phyloP scores from a whole-genome alignment of 2,113 vertebrate genomes.

The mouse (Mus musculus) region DNA sequence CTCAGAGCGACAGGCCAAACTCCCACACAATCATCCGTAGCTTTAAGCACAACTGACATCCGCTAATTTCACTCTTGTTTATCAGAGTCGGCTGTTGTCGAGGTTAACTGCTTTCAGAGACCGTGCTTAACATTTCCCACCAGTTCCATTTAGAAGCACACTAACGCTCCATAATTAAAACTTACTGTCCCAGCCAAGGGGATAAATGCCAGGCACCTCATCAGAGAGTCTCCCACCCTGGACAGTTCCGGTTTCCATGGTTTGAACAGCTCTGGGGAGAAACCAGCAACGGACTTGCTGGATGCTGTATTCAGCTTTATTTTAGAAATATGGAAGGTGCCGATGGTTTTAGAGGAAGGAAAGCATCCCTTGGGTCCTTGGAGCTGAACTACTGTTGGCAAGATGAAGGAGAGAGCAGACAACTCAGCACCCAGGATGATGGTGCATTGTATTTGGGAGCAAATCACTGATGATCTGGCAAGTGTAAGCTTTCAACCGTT shows the following conservation, averaged over 20 bases:
- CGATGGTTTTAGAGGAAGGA: neutral
- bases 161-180: conserved; percentile 72
- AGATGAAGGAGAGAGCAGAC: neutral
- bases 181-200: neutral
- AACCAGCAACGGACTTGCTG: accelerated
- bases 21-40: conserved; percentile 43
- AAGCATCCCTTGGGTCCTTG: accelerated
- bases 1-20: conserved; percentile 55
- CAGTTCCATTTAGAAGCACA: conserved; percentile 19
- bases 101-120: conserved; percentile 59
- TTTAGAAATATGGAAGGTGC: neutral
- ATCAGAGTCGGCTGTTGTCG: neutral
- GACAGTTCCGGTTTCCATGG: neutral
- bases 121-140: neutral
- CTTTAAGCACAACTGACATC: neutral
- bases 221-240: neutral
- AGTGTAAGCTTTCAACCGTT: neutral
- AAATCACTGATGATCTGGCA: too few species aligned
- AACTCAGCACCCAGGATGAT: neutral
- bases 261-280: neutral
- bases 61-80: conserved; percentile 46
- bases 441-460: neutral
- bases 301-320: neutral
- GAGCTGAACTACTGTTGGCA: neutral
- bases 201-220: conserved; percentile 52